Percentiles rank a stretch among this genome's conserved stretches.
These are phyloP conservation scores for Caradrina kadenii DNA, from an alignment of 2,888 invertebrate species.

Conservation along the genomic window DNA sequence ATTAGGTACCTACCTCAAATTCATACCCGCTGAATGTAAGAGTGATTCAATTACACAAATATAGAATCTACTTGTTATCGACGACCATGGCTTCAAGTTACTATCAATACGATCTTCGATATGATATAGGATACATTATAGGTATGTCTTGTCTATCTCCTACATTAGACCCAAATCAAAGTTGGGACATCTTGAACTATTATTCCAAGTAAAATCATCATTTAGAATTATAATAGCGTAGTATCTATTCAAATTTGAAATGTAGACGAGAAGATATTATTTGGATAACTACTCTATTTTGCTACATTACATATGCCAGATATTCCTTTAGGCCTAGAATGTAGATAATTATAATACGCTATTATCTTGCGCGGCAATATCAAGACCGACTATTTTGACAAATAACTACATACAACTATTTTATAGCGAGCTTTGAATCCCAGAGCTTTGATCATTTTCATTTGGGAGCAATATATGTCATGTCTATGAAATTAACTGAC, in stretches of 20 bases:
- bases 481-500: slow-evolving; percentile 9
- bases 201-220: slow-evolving; percentile 30
- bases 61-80: slow-evolving; percentile 43
- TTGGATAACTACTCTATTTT: slow-evolving; percentile 25
- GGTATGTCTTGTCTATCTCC: slow-evolving; percentile 2
- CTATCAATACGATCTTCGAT: slow-evolving; percentile 10
- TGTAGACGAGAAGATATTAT: slow-evolving; percentile 15
- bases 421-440: slow-evolving; percentile 21
- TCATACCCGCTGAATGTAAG: slow-evolving; percentile 32
- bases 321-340: slow-evolving; percentile 2
- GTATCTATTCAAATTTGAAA: slow-evolving; percentile 13
- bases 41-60: slow-evolving; percentile 57
- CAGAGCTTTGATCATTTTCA: slow-evolving; percentile 34
- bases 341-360: slow-evolving; percentile 6
- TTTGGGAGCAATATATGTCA: slow-evolving; percentile 24
- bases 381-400: slow-evolving; percentile 22
- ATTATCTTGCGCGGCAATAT: slow-evolving; percentile 4
- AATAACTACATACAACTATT: slow-evolving; percentile 16
- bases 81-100: slow-evolving; percentile 29
- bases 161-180: slow-evolving; percentile 44
- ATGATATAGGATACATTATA: slow-evolving; percentile 1
- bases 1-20: slow-evolving; percentile 45
- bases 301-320: slow-evolving; percentile 22
- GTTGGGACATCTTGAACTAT: slow-evolving; percentile 30
- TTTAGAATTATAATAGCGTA: slow-evolving; percentile 24